These are phyloP conservation scores for Oreonectes daqikongensis DNA, from an alignment of 2,797 vertebrate species.

Conservation along the genomic window DNA sequence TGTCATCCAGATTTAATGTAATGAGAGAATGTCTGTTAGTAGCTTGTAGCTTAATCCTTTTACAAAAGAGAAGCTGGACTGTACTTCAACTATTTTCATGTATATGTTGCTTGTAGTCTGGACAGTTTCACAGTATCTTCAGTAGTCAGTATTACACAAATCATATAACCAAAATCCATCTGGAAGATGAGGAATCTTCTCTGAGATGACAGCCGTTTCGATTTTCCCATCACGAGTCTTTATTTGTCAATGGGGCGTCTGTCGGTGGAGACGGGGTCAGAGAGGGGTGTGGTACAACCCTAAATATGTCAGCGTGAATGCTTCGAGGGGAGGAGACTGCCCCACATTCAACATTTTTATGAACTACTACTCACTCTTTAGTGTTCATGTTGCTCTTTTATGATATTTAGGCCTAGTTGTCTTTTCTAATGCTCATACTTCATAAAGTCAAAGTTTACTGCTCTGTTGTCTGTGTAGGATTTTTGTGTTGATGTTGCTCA, in stretches of 20 bases:
- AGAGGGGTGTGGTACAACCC: conserved; percentile 55
- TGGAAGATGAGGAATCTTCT: no score
- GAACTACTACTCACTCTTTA: conserved; percentile 52
- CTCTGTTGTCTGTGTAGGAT: conserved; percentile 60
- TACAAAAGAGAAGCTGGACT: no score
- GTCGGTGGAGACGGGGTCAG: not conserved
- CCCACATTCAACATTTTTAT: conserved; percentile 53
- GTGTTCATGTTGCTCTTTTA: conserved; percentile 7
- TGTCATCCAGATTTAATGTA: no score
- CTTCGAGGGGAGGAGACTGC: conserved; percentile 19
- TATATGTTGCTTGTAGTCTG: not conserved
- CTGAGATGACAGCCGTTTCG: not conserved
- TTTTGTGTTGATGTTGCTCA: conserved; percentile 69
- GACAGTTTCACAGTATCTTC: not conserved
- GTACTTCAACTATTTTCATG: no score
- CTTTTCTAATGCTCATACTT: no score
- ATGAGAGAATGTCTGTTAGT: not conserved
- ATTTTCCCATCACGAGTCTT: not conserved
- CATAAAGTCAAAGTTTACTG: conserved; percentile 44
- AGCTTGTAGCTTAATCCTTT: no score
- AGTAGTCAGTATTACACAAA: not conserved
- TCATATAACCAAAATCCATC: no score
- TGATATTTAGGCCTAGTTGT: no score
- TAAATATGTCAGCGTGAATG: conserved; percentile 61
- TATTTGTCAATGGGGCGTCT: conserved; percentile 43